phyloP scores from a whole-genome alignment of 2,888 invertebrate species.

The Pasiphila rectangulata region DNA sequence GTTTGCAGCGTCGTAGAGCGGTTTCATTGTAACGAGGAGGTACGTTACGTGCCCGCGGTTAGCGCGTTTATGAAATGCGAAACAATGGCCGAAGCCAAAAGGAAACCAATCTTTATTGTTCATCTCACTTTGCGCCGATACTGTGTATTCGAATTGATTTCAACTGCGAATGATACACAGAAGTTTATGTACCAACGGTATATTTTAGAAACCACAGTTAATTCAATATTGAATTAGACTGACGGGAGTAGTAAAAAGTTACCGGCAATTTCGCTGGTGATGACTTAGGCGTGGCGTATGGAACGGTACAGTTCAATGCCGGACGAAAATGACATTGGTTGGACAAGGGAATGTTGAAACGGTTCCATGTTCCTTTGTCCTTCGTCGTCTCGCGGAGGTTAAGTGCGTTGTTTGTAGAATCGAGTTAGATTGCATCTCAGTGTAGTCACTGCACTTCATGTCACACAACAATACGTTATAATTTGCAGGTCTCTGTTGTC shows the following conservation, averaged over 20 bases:
- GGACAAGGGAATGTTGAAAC: constrained; percentile 39
- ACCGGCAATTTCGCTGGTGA: constrained; percentile 44
- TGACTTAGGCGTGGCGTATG: constrained; percentile 39
- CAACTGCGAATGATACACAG: constrained; percentile 62
- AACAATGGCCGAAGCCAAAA: constrained; percentile 62
- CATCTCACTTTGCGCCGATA: constrained; percentile 62
- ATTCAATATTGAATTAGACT: constrained; percentile 63
- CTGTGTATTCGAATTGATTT: constrained; percentile 67
- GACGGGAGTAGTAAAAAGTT: constrained; percentile 48
- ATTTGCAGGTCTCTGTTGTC: constrained; percentile 41
- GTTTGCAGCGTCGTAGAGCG: constrained; percentile 28
- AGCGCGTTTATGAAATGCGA: constrained; percentile 58
- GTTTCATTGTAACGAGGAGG: constrained; percentile 30
- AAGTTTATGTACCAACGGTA: constrained; percentile 70
- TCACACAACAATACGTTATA: constrained; percentile 43
- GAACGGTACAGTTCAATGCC: constrained; percentile 36
- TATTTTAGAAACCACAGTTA: constrained; percentile 54
- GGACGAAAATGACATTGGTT: constrained; percentile 46
- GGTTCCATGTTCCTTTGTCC: constrained; percentile 54
- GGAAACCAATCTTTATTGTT: constrained; percentile 66
- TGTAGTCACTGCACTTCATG: constrained; percentile 41
- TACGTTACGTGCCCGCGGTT: constrained; percentile 45
- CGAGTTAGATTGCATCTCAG: constrained; percentile 24
- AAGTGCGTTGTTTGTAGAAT: constrained; percentile 25
- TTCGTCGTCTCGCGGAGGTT: constrained; percentile 29